phyloP scores from a whole-genome alignment of 2,888 invertebrate species.

The Lasioglossum zephyrum region DNA sequence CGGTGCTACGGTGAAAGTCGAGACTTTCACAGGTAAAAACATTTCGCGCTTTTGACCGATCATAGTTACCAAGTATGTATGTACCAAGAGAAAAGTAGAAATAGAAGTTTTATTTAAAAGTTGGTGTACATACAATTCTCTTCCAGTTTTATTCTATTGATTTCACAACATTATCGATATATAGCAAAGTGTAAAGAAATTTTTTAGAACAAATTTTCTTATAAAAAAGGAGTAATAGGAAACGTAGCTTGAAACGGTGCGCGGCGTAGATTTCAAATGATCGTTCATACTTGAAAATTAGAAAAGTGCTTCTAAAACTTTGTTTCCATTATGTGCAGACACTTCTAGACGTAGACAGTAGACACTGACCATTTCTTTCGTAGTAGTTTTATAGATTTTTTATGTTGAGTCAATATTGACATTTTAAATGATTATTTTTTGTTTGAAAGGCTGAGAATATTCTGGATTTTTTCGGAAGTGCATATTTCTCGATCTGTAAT shows the following conservation, averaged over 20 bases:
- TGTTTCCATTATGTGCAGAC: neutral
- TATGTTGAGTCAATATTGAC: no score
- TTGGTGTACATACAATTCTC: neutral
- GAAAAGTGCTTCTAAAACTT: no score
- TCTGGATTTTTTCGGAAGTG: slow-evolving; percentile 11
- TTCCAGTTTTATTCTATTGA: neutral
- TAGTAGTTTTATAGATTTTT: neutral
- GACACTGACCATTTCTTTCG: neutral
- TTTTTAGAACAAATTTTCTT: no score
- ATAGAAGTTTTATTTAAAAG: neutral
- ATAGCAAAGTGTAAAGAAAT: no score
- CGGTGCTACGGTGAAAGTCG: slow-evolving; percentile 54
- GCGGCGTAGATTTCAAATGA: no score
- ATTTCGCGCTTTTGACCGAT: slow-evolving; percentile 2
- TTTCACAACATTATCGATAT: neutral
- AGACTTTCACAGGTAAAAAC: slow-evolving; percentile 40
- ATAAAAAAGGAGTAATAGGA: no score
- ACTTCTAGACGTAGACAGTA: no score
- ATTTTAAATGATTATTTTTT: neutral
- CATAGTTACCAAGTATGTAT: neutral
- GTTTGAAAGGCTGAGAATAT: neutral
- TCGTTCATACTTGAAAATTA: no score
- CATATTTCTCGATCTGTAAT: slow-evolving; percentile 36
- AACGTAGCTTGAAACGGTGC: no score
- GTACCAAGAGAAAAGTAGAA: neutral